These are phyloP conservation scores for Pantelozetes paolii DNA, from an alignment of 2,888 invertebrate species.

Conservation along the genomic window DNA sequence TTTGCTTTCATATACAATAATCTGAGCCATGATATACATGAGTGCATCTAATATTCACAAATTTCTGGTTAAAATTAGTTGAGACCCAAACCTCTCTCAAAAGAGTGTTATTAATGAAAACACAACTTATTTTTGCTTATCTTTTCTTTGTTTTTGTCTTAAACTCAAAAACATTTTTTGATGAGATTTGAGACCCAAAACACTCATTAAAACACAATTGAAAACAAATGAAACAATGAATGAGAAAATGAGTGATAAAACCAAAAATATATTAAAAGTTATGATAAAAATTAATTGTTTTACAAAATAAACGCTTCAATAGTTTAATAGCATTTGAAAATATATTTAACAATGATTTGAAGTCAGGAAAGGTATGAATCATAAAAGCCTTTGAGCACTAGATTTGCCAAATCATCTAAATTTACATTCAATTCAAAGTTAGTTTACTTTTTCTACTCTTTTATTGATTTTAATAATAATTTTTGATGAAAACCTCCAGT, in stretches of 20 bases:
- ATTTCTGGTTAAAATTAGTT: not conserved
- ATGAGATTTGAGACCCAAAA: no score
- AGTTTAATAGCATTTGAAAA: no score
- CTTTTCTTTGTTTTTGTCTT: not conserved
- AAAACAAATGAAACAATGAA: no score
- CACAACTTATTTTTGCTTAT: not conserved
- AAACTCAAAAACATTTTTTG: no score
- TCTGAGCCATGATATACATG: not conserved
- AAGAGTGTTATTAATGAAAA: conserved; percentile 1
- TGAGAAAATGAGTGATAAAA: no score
- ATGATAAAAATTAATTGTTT: no score
- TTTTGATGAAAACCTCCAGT: not conserved
- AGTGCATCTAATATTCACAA: not conserved
- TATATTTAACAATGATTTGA: no score
- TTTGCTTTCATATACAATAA: not conserved
- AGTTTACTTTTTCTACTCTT: not conserved
- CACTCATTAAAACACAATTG: no score
- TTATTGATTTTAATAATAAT: not conserved
- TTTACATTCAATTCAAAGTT: conserved; percentile 1
- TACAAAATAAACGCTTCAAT: no score
- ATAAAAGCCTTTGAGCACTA: not conserved
- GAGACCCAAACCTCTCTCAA: not conserved
- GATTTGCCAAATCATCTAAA: not conserved
- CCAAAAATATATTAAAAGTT: no score
- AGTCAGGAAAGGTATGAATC: not conserved